phyloP scores from a whole-genome alignment of 2,888 invertebrate species.

The Noctua fimbriata region DNA sequence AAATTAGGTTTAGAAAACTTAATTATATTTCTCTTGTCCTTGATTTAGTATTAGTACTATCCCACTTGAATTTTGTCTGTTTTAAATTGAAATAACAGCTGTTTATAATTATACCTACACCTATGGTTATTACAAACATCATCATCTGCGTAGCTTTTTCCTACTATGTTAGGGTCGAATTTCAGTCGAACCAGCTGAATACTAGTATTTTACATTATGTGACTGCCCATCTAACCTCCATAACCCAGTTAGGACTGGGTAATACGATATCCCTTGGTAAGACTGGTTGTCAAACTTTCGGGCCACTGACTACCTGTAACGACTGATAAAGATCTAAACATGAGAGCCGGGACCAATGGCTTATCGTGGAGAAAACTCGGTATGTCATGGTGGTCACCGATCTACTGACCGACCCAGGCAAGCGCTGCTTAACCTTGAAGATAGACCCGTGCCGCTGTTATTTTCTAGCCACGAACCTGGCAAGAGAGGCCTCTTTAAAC shows the following conservation, averaged over 20 bases:
- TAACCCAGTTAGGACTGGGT: background rate
- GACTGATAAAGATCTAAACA: background rate
- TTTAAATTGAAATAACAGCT: background rate
- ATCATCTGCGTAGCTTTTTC: background rate
- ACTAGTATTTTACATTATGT: background rate
- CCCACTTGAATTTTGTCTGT: background rate
- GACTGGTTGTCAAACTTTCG: background rate
- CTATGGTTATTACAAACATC: background rate
- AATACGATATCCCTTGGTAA: background rate
- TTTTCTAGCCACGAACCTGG: background rate
- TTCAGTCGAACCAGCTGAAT: background rate
- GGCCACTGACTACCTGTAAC: background rate
- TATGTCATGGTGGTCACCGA: background rate
- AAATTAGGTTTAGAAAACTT: background rate
- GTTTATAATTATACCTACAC: background rate
- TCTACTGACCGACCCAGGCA: background rate
- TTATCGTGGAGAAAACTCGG: background rate
- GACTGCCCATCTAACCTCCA: background rate
- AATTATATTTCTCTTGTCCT: background rate
- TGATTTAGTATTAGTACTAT: background rate
- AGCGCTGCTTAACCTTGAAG: background rate
- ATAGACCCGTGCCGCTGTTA: background rate
- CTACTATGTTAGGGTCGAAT: background rate
- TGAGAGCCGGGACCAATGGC: background rate
- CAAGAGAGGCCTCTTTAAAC: background rate